Evolutionary conservation across 2,888 invertebrate species (phyloP), one percentile per base, ranked within the genome.

Genomic region (Agrochola circellaris): DNA sequence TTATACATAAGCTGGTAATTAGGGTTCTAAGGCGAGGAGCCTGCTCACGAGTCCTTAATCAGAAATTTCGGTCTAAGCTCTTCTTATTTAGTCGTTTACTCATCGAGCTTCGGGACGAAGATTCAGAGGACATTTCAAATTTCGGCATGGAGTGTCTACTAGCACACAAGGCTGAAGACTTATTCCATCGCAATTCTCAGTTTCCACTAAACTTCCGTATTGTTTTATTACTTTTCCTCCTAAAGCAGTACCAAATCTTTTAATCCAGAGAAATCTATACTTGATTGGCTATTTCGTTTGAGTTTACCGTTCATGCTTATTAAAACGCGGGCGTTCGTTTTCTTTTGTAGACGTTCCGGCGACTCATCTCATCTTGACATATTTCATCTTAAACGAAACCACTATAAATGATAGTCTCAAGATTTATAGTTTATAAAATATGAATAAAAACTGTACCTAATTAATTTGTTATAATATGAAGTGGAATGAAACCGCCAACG

Each of bases 401-500:
- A 38, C 79, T 66, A 75, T 72, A 74, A 79, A 87, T 77, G 62
- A 51, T 79, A 45, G 61, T 66, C 26, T 30, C 51, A 69, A 77
- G 77, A 77, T 67, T 79, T 71, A 78, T 83, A 75, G 66, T 62
- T 72, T 42, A 64, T 71, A 80, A 87, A 85, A 83, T 86, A 85
- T 77, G 74, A 84, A 85, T 78, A 72, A 78, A 73, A 69, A 72
- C 74, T 72, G 68, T 83, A n/a, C n/a, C n/a, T n/a, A 87, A 89
- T 89, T 89, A 89, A 89, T 89, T 87, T 84, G 87, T 87, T 81
- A 82, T 81, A 85, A 82, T 81, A 85, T 87, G 79, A 88, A 87
- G 85, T 86, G 84, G 86, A 86, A 85, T 87, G 82, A 88, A 87
- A 89, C 84, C 88, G 71, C 87, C 77, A 87, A 84, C 86, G 82